Percentiles rank a stretch among this genome's conserved stretches.
Evolutionary conservation across 2,113 vertebrate species (phyloP).

Genomic region (Sminthopsis crassicaudata): DNA sequence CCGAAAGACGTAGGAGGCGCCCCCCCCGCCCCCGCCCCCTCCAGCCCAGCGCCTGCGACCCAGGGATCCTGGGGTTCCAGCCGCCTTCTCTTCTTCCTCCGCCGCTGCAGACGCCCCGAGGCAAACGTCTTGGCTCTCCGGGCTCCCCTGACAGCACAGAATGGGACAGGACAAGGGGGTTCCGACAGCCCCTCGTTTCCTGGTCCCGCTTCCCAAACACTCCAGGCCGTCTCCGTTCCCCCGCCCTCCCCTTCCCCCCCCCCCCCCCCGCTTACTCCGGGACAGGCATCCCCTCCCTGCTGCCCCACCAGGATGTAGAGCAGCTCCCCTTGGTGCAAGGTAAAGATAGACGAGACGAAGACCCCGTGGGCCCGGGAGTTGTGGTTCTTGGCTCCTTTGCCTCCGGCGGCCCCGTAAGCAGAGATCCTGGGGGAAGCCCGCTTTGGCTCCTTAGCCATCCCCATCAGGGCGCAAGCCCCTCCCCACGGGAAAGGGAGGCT

Average conservation of each 20-base stretch:
- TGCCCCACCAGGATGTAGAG: constrained; percentile 93
- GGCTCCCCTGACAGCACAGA: constrained; percentile 83
- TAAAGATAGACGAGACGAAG: constrained; percentile 91
- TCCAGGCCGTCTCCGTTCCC: neutral
- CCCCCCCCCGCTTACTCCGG: constrained; percentile 85
- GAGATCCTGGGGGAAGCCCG: constrained; percentile 87
- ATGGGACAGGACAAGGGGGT: neutral
- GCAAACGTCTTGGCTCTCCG: constrained; percentile 89
- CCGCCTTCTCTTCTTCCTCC: constrained; percentile 85
- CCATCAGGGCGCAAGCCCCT: constrained; percentile 57
- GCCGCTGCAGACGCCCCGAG: constrained; percentile 91
- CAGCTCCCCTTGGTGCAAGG: constrained; percentile 88
- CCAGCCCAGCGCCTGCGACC: constrained; percentile 85
- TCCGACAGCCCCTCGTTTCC: neutral
- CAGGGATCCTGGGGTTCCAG: constrained; percentile 56
- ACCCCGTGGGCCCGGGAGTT: constrained; percentile 87
- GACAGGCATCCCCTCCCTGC: constrained; percentile 93
- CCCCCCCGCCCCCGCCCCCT: constrained; percentile 93
- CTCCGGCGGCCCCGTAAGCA: constrained; percentile 91
- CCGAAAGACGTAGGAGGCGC: constrained; percentile 91
- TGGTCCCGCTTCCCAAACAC: neutral
- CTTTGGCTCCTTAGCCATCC: neutral
- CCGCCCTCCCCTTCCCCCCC: too few species aligned
- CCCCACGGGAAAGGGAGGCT: constrained; percentile 81
- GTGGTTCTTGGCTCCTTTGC: constrained; percentile 93